Percentiles rank a stretch among this genome's conserved stretches.
These are phyloP conservation scores for Corythoichthys haematopterus DNA, from an alignment of 2,113 vertebrate genomes.

Conservation along the genomic window DNA sequence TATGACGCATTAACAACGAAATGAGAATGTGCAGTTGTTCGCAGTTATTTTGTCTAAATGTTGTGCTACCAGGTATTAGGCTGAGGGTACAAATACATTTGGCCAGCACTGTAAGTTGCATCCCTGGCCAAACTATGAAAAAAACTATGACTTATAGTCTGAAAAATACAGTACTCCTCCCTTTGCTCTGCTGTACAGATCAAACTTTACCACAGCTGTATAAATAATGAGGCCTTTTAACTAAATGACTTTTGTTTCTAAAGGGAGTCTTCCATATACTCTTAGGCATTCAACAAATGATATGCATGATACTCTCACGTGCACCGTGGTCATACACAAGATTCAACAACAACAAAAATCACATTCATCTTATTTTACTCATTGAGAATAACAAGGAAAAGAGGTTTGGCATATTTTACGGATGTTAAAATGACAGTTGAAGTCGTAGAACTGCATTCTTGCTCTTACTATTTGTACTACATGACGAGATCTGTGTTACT, in stretches of 20 bases:
- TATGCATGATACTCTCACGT: neutral
- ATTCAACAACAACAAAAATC: neutral
- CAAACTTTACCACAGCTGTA: constrained; percentile 59
- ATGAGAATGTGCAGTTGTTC: no score
- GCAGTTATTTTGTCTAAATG: no score
- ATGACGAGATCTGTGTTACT: no score
- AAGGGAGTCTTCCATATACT: constrained; percentile 19
- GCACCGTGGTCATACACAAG: neutral
- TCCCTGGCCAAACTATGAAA: no score
- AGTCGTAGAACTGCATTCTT: neutral
- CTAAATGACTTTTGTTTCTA: constrained; percentile 34
- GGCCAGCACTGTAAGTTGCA: no score
- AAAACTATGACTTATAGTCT: no score
- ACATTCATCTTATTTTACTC: neutral
- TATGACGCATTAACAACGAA: no score
- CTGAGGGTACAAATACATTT: no score
- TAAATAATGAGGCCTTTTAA: constrained; percentile 52
- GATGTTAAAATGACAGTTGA: neutral
- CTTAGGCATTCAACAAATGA: constrained; percentile 28
- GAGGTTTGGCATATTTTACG: neutral
- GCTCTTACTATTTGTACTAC: no score
- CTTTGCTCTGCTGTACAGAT: constrained; percentile 23
- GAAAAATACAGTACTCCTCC: constrained; percentile 9
- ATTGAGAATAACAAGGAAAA: neutral
- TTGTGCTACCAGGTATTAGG: no score